These are phyloP conservation scores for Malurus alboscapulatus DNA, from an alignment of 2,113 vertebrate species.

Conservation along the genomic window DNA sequence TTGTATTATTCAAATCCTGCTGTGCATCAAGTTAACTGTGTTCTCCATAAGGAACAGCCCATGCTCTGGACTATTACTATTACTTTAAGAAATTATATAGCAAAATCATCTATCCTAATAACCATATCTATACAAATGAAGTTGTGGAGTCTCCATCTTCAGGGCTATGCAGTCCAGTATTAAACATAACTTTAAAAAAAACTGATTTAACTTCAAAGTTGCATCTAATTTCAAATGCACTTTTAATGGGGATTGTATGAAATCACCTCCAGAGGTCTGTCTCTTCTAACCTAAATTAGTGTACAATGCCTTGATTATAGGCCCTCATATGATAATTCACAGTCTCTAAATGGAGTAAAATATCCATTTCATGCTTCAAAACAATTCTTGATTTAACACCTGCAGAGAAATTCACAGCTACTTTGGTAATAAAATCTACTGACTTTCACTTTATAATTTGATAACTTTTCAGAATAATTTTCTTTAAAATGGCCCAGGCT, in stretches of 20 bases:
- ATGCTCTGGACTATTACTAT: not conserved
- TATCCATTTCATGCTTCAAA: slow-evolving; percentile 8
- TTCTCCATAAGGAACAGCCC: slow-evolving; percentile 66
- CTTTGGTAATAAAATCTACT: slow-evolving; percentile 7
- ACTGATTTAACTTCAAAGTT: not conserved
- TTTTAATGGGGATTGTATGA: not conserved
- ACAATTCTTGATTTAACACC: not conserved
- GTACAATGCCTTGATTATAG: not conserved
- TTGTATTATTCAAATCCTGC: slow-evolving; percentile 23
- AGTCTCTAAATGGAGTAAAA: not conserved
- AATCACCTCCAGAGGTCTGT: not conserved
- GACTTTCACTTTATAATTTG: not conserved
- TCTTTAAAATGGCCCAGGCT: not conserved
- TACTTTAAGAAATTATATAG: not conserved
- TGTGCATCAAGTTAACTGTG: slow-evolving; percentile 47
- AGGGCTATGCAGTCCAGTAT: not conserved
- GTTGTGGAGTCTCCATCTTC: not conserved
- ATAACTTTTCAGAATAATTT: not conserved
- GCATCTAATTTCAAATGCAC: not conserved
- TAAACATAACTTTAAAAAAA: not conserved
- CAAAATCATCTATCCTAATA: not conserved
- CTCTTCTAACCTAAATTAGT: not conserved
- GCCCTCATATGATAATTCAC: not conserved
- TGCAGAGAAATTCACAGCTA: not conserved
- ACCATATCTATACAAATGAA: not conserved